Percentiles rank a stretch among this genome's conserved stretches.
These are phyloP conservation scores for Felis chaus DNA, from an alignment of 2,113 vertebrate species.

Conservation along the genomic window DNA sequence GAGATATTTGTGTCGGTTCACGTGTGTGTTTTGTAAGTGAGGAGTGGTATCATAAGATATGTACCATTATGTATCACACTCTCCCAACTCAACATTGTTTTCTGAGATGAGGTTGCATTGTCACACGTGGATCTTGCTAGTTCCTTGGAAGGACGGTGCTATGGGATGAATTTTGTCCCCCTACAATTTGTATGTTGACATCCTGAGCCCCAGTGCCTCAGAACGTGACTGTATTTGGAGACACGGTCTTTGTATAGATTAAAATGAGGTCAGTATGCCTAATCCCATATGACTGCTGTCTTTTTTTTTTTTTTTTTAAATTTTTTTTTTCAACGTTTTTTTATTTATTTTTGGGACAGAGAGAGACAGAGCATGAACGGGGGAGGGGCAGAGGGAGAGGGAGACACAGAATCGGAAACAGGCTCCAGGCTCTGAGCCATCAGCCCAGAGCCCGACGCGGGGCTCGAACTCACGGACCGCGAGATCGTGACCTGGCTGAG, in stretches of 20 bases:
- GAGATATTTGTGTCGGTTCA: neutral
- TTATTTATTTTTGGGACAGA: no score
- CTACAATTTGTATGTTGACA: neutral
- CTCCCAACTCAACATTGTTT: neutral
- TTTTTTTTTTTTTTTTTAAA: no score
- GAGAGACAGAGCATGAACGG: no score
- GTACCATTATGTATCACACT: no score
- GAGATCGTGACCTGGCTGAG: no score
- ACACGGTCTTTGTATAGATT: neutral
- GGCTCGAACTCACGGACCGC: no score
- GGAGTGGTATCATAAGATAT: accelerated
- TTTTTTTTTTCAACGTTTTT: no score
- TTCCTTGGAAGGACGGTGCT: neutral
- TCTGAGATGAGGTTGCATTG: neutral
- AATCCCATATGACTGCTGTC: neutral
- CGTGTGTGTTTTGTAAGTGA: neutral
- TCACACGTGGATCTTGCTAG: accelerated
- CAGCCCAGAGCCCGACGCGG: no score
- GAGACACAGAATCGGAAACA: no score
- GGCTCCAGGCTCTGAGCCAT: no score
- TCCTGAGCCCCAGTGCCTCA: neutral
- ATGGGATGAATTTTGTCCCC: neutral
- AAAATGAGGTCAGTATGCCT: neutral
- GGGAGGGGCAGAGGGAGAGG: no score
- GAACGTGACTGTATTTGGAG: neutral